phyloP scores from a whole-genome alignment of 2,113 vertebrate species.

The Laticauda colubrina region DNA sequence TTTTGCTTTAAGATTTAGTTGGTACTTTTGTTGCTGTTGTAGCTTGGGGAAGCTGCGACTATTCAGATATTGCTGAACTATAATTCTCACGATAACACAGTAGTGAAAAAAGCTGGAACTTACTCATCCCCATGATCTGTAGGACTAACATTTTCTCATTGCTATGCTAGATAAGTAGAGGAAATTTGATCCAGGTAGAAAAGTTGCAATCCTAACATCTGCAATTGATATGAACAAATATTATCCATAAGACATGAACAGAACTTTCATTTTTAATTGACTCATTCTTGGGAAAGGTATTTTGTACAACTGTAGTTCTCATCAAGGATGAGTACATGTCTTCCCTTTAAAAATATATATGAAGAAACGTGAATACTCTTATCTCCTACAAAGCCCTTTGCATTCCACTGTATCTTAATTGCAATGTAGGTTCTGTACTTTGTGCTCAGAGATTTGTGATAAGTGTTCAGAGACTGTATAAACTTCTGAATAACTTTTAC shows the following conservation, averaged over 20 bases:
- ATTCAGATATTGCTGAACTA: background rate
- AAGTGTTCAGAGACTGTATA: constrained; percentile 75
- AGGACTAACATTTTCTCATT: background rate
- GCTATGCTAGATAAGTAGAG: background rate
- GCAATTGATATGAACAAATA: background rate
- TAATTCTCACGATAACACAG: background rate
- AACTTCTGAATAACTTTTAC: constrained; percentile 76
- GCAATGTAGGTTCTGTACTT: constrained; percentile 78
- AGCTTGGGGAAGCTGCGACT: background rate
- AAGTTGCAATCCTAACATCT: background rate
- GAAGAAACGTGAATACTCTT: constrained; percentile 50
- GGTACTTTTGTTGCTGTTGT: background rate
- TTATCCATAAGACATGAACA: background rate
- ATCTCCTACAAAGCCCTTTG: constrained; percentile 68
- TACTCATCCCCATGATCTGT: background rate
- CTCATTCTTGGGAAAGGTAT: constrained; percentile 31
- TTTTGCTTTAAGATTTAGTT: background rate
- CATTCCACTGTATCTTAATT: constrained; percentile 74
- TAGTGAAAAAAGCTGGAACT: background rate
- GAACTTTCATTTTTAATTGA: background rate
- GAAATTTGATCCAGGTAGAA: background rate
- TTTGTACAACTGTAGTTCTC: constrained; percentile 45
- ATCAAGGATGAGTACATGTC: constrained; percentile 65
- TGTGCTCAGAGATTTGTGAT: constrained; percentile 77
- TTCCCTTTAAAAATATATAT: constrained; percentile 24